Evolutionary conservation across 2,113 vertebrate genomes (phyloP).

Genomic region (Macrotus californicus): DNA sequence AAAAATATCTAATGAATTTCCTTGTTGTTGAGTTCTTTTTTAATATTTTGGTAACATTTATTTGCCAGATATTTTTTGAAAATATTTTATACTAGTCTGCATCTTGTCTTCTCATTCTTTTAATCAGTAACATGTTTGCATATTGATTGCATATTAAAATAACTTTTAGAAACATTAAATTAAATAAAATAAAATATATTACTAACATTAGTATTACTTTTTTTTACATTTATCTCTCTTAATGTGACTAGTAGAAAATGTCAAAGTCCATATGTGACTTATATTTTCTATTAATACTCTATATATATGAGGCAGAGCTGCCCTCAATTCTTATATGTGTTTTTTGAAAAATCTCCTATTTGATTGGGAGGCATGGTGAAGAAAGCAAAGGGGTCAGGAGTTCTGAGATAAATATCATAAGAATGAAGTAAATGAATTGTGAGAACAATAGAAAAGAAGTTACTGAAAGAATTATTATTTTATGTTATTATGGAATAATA

Average conservation of each 20-base stretch:
- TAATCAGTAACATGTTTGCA: neutral
- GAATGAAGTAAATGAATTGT: neutral
- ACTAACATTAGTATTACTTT: neutral
- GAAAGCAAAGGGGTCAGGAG: neutral
- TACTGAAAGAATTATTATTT: neutral
- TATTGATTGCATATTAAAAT: neutral
- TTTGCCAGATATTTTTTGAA: neutral
- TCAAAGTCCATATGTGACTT: neutral
- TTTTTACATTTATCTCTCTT: neutral
- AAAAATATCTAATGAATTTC: too few relatives aligned
- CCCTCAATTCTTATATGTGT: neutral
- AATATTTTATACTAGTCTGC: neutral
- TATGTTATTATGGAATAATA: neutral
- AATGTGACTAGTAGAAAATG: neutral
- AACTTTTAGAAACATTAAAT: neutral
- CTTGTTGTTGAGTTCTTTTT: neutral
- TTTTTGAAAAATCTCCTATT: neutral
- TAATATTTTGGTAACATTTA: neutral
- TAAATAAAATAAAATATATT: neutral
- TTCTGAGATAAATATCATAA: neutral
- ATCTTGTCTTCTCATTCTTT: neutral
- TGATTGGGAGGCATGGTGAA: neutral
- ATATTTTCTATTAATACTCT: neutral
- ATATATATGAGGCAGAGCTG: neutral
- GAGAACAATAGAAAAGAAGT: neutral